Conservation (phyloP, 2,113 vertebrate genomes). For the Hemichromis elongatus region DNA sequence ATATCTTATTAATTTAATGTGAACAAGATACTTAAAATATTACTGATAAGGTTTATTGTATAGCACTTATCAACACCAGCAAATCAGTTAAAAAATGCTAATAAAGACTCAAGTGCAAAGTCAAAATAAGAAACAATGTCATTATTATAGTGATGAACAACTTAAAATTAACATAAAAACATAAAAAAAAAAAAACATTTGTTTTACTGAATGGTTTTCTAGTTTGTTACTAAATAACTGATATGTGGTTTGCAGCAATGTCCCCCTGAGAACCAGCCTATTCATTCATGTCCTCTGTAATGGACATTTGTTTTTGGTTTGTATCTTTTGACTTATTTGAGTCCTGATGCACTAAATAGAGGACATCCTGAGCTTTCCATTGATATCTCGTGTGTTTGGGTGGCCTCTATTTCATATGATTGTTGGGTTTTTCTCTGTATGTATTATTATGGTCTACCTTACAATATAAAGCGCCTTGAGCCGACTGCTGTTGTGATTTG, state of each 20-base stretch:
- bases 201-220: neutral
- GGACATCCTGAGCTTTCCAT: neutral
- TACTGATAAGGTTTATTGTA: neutral
- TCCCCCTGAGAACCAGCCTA: neutral
- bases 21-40: neutral
- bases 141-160: neutral
- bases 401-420: neutral
- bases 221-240: neutral
- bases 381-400: neutral
- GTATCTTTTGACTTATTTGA: neutral
- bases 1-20: neutral
- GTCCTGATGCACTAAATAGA: neutral
- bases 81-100: neutral
- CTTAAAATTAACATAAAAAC: neutral
- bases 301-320: neutral
- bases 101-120: neutral
- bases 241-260: neutral
- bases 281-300: neutral
- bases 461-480: neutral
- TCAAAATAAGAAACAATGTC: neutral
- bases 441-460: neutral
- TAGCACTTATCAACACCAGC: neutral
- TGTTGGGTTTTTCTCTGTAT: neutral
- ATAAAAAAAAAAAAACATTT: neutral
- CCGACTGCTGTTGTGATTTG: fast-evolving